Evolutionary conservation across 2,888 invertebrate species (phyloP), one percentile per base, ranked within the genome.

Genomic region (Amphipyra berbera): DNA sequence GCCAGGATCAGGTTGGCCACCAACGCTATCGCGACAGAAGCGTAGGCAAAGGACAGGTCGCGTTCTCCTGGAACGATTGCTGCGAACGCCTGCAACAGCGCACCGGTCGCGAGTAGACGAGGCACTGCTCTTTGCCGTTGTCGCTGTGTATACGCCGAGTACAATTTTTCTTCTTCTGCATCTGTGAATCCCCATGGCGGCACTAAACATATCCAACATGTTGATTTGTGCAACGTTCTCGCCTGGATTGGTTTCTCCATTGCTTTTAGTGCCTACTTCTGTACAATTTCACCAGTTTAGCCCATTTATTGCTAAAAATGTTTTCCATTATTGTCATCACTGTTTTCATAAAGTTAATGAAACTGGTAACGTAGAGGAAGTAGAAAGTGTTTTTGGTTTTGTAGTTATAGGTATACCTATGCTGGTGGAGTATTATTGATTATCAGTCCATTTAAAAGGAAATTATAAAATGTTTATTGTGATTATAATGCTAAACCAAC

Each of bases 171-270:
- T 76, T 94, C 94, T 78, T 89, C 88, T 60, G 84, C 68, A 56
- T 90, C 89, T 58, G 82, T 73, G 77, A 93, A 93, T 14, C 90
- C 89, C 92, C 93, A 94, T 82, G 92, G 91, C 50, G 93, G 91
- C 49, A 88, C 82, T 59, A 90, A 79, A 78, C 87, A 91, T 66
- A 82, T 81, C 82, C 85, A 84, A 68, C 82, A 83, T 49, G 83
- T 73, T 75, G 81, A 84, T 74, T 86, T 86, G 50, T 86, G 86
- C 59, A 85, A 79, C 54, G 79, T 76, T 79, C 82, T 84, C 54
- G 73, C 79, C 67, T 86, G 84, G 73, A 84, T 82, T 53, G 85
- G 80, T 81, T 91, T 91, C 82, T 91, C 92, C 92, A 92, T 92
- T 66, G 58, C 61, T 69, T 58, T 73, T 68, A 79, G n/a, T 64